phyloP scores from a whole-genome alignment of 2,797 vertebrate species.

The Salmo trutta region DNA sequence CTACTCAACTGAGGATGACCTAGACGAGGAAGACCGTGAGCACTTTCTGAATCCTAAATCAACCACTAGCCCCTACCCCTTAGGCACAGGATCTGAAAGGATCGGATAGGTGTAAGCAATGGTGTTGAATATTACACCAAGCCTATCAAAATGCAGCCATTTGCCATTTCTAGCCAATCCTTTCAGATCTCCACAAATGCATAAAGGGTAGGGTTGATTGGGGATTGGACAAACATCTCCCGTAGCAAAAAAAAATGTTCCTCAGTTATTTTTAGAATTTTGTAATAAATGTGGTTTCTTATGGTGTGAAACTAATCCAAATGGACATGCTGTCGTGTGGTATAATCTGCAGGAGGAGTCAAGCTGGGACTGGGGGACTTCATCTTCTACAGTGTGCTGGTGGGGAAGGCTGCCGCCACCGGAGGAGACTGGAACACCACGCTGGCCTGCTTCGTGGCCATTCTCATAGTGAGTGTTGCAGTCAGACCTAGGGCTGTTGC shows the following conservation, averaged over 20 bases:
- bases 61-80: no score
- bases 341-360: slow-evolving; percentile 80
- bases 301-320: no score
- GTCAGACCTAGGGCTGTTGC: not conserved
- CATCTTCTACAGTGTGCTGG: slow-evolving; percentile 98
- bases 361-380: slow-evolving; percentile 96
- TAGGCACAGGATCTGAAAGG: not conserved
- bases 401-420: slow-evolving; percentile 91
- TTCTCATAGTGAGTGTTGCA: slow-evolving; percentile 87
- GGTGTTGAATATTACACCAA: no score
- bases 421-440: slow-evolving; percentile 98
- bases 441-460: slow-evolving; percentile 94
- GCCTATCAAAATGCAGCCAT: no score
- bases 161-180: no score
- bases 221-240: no score
- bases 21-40: slow-evolving; percentile 76
- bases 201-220: no score
- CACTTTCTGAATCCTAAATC: slow-evolving; percentile 6
- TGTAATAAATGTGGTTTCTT: not conserved
- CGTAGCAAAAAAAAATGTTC: not conserved
- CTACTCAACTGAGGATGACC: slow-evolving; percentile 62
- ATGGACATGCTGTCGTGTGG: not conserved
- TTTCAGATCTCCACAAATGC: no score
- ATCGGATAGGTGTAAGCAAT: no score
- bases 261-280: not conserved